These are phyloP conservation scores for Bibio marci DNA, from an alignment of 2,888 invertebrate species.

Conservation along the genomic window DNA sequence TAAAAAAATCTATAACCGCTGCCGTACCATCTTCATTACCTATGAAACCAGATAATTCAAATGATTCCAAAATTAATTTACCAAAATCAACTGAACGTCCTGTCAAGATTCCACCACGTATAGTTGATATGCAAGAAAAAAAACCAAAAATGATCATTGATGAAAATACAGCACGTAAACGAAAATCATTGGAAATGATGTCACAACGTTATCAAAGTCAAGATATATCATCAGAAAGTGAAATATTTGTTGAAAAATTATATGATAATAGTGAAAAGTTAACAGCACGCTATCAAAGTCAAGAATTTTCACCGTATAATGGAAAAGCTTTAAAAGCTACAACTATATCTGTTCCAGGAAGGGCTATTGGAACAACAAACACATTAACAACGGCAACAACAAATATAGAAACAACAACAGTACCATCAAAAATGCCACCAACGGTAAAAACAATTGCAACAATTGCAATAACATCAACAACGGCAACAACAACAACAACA, in stretches of 20 bases:
- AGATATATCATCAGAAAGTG: constrained; percentile 35
- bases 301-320: constrained; percentile 35
- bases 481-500: constrained; percentile 27
- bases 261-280: constrained; percentile 45
- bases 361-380: too few relatives aligned
- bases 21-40: constrained; percentile 11
- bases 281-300: constrained; percentile 45
- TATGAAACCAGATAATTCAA: neutral
- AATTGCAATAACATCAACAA: too few relatives aligned
- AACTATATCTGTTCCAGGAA: too few relatives aligned
- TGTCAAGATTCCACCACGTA: constrained; percentile 27
- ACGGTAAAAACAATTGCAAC: constrained; percentile 29
- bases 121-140: constrained; percentile 14
- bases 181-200: constrained; percentile 33
- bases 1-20: constrained; percentile 18
- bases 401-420: constrained; percentile 18
- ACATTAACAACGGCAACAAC: too few relatives aligned
- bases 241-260: constrained; percentile 38
- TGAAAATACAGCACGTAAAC: constrained; percentile 24
- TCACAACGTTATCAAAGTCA: constrained; percentile 40
- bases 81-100: constrained; percentile 25
- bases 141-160: constrained; percentile 15
- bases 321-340: constrained; percentile 28
- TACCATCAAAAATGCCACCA: constrained; percentile 14
- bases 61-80: constrained; percentile 14